Evolutionary conservation across 2,113 vertebrate species (phyloP).

Genomic region (Dascyllus trimaculatus): DNA sequence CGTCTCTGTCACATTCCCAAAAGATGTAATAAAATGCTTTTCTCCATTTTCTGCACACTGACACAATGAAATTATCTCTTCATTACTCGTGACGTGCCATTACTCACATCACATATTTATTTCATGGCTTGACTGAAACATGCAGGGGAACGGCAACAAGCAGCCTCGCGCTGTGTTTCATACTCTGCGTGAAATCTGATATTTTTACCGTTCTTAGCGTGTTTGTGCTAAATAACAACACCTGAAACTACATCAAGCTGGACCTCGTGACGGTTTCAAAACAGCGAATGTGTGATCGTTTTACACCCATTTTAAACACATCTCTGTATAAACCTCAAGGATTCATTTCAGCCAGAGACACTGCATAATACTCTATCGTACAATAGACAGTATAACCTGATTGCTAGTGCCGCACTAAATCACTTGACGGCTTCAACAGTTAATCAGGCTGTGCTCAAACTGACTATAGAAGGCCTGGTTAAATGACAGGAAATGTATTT

Average conservation of each 20-base stretch:
- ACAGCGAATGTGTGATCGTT: not conserved
- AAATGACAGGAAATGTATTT: constrained; percentile 57
- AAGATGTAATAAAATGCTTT: constrained; percentile 40
- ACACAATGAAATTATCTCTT: constrained; percentile 49
- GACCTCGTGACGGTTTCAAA: constrained; percentile 1
- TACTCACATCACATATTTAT: constrained; percentile 44
- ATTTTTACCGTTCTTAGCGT: constrained; percentile 37
- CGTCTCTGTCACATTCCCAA: constrained; percentile 35
- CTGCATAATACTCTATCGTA: constrained; percentile 1
- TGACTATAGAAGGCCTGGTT: constrained; percentile 12
- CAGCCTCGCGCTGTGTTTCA: too few relatives aligned
- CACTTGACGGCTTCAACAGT: constrained; percentile 10
- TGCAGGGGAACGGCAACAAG: not conserved
- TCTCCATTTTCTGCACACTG: constrained; percentile 1
- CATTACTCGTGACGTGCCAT: constrained; percentile 50
- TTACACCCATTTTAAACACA: not conserved
- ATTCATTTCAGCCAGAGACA: constrained; percentile 6
- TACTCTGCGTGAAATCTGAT: constrained; percentile 12
- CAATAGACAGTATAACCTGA: not conserved
- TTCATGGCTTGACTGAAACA: constrained; percentile 22
- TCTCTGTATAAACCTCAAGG: not conserved
- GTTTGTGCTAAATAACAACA: constrained; percentile 29
- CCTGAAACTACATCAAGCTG: constrained; percentile 3
- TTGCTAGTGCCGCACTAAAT: constrained; percentile 14
- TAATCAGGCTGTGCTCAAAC: constrained; percentile 33